These are phyloP conservation scores for Diacarnus erythraeanus DNA, from an alignment of 37 sponge, comb jelly and placozoan species.

Conservation along the genomic window DNA sequence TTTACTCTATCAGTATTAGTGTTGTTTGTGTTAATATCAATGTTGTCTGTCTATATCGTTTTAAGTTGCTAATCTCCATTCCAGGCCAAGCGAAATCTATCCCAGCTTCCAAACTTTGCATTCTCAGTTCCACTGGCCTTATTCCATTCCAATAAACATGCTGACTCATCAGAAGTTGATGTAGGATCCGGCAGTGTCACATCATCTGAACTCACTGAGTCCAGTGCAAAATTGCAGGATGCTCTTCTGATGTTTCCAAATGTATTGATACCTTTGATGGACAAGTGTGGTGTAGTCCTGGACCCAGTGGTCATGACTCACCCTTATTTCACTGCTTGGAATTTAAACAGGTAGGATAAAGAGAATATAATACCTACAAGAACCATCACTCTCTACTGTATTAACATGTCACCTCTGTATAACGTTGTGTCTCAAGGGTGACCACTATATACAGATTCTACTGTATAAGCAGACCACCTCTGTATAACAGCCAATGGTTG, in stretches of 20 bases:
- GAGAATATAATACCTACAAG: no score
- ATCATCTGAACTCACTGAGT: neutral
- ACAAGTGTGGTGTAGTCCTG: conserved; percentile 80
- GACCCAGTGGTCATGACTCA: conserved; percentile 47
- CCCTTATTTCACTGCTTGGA: conserved; percentile 21
- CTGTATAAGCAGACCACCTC: no score
- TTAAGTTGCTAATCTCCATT: no score
- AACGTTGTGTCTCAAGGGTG: no score
- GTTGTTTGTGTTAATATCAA: no score
- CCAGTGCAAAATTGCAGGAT: conserved; percentile 61
- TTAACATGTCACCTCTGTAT: no score
- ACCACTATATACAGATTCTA: no score
- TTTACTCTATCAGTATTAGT: no score
- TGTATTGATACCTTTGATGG: conserved; percentile 65
- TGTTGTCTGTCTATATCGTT: no score
- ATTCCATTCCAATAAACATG: conserved; percentile 45
- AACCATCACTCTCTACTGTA: no score
- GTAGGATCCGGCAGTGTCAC: neutral
- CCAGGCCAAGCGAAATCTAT: conserved; percentile 66
- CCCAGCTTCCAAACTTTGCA: conserved; percentile 91
- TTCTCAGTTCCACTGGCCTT: conserved; percentile 86
- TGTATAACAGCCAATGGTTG: no score
- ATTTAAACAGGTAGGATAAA: conserved; percentile 37
- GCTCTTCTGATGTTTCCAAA: conserved; percentile 86
- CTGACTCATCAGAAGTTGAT: neutral